Conservation (phyloP, 2,888 invertebrate genomes). For the Temnothorax unifasciatus region DNA sequence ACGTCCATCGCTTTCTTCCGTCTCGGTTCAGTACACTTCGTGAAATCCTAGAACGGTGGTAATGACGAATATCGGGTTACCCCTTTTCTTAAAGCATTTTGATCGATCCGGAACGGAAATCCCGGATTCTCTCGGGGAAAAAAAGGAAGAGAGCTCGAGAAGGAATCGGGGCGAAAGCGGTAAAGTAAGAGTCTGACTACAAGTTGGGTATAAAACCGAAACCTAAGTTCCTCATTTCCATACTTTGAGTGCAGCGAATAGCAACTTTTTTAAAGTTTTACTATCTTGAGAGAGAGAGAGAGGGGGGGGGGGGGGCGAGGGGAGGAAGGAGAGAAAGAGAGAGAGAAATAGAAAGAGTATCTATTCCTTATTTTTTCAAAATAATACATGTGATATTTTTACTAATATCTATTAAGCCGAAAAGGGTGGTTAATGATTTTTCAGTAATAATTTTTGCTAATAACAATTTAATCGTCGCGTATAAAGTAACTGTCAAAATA, state of each 20-base stretch:
- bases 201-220: constrained; percentile 22
- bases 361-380: background rate
- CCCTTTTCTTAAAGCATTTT: constrained; percentile 46
- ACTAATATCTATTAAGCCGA: background rate
- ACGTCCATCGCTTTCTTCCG: constrained; percentile 47
- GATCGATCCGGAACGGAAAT: constrained; percentile 58
- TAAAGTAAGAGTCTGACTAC: constrained; percentile 16
- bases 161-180: constrained; percentile 30
- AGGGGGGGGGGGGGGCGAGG: background rate
- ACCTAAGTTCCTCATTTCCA: constrained; percentile 44
- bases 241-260: constrained; percentile 20
- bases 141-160: background rate
- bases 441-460: background rate
- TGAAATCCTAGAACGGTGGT: constrained; percentile 48
- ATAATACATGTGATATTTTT: background rate
- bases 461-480: background rate
- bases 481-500: background rate
- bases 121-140: constrained; percentile 49
- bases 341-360: background rate
- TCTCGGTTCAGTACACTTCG: constrained; percentile 44
- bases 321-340: background rate
- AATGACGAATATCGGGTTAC: constrained; percentile 60
- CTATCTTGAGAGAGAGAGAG: constrained; percentile 9
- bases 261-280: constrained; percentile 44
- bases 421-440: background rate